These are phyloP conservation scores for Aspiorhynchus laticeps DNA, from an alignment of 2,113 vertebrate genomes.

Conservation along the genomic window DNA sequence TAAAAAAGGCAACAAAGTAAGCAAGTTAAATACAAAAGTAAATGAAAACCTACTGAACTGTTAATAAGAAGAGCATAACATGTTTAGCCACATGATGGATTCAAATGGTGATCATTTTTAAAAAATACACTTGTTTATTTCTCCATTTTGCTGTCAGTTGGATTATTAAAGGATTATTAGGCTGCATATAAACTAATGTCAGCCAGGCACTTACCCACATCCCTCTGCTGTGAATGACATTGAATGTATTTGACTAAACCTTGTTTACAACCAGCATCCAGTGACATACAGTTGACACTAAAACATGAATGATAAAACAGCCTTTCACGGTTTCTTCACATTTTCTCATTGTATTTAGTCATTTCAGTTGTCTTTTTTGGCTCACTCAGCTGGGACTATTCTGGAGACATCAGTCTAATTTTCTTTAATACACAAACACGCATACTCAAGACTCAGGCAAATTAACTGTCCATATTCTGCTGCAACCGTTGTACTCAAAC, in stretches of 20 bases:
- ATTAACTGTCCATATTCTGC: not conserved
- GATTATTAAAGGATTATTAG: no score
- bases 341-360: no score
- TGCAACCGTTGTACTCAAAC: not conserved
- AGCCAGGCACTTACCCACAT: not conserved
- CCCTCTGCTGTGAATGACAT: not conserved
- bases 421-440: not conserved
- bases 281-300: not conserved
- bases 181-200: not conserved
- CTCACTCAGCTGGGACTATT: not conserved
- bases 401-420: not conserved
- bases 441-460: not conserved
- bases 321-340: not conserved
- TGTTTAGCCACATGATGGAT: no score
- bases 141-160: no score
- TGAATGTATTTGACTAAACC: no score
- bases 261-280: no score
- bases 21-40: no score
- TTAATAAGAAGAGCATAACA: no score
- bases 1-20: no score
- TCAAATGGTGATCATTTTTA: no score
- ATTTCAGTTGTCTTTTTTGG: not conserved
- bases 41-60: no score
- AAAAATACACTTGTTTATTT: no score
- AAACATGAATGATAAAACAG: slow-evolving; percentile 3